These are phyloP conservation scores for Beris chalybata DNA, from an alignment of 2,888 invertebrate species.

Conservation along the genomic window DNA sequence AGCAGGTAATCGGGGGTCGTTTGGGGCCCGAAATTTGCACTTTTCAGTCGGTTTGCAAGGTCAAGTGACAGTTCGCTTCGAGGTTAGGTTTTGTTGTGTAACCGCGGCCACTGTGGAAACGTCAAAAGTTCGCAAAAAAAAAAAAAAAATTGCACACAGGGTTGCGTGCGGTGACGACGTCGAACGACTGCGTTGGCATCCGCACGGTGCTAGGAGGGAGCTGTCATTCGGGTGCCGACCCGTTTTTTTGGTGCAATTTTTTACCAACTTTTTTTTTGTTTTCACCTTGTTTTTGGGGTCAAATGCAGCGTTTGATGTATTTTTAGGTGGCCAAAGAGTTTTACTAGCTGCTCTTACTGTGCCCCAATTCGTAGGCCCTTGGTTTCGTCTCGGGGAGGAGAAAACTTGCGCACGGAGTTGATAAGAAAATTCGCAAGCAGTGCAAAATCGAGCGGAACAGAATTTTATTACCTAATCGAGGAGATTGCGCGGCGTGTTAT, in stretches of 20 bases:
- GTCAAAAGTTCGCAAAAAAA: constrained; percentile 23
- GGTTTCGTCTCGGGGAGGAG: no score
- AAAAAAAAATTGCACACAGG: constrained; percentile 15
- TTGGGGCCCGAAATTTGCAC: constrained; percentile 11
- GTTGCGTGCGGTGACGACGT: constrained; percentile 2
- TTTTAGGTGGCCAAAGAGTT: constrained; percentile 1
- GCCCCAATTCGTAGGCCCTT: no score
- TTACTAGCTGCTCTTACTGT: no score
- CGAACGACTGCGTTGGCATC: not conserved
- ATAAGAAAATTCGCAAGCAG: no score
- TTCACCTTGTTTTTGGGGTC: constrained; percentile 9
- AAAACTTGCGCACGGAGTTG: no score
- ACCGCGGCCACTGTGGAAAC: constrained; percentile 28
- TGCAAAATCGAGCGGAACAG: no score
- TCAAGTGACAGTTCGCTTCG: constrained; percentile 23
- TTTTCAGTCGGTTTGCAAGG: not conserved
- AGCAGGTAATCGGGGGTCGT: constrained; percentile 23
- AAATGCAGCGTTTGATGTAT: not conserved
- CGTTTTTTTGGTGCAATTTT: not conserved
- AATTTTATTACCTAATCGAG: no score
- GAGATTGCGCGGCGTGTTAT: no score
- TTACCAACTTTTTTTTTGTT: not conserved
- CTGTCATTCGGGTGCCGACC: not conserved
- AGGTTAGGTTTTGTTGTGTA: constrained; percentile 36
- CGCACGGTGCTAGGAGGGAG: not conserved